A percentile compares a stretch with the other conserved stretches of the same genome.
Evolutionary conservation across 2,888 invertebrate genomes (phyloP).

Genomic region (Odontocolon sp.): DNA sequence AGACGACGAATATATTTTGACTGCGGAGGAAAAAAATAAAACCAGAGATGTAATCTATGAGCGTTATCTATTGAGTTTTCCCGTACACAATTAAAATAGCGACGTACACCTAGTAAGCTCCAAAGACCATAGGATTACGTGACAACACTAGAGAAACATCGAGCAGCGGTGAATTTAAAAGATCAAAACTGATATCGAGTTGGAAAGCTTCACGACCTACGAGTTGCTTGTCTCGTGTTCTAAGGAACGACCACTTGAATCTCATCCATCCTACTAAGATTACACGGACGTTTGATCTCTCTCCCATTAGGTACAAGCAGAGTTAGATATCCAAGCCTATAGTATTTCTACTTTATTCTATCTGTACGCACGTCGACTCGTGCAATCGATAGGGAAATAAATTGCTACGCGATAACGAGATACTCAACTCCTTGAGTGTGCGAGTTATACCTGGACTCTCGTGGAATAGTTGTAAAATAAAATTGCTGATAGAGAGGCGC

Average conservation of each 20-base stretch:
- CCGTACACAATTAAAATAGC: no score
- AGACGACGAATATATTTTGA: no score
- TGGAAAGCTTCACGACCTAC: conserved; percentile 8
- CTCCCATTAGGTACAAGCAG: neutral
- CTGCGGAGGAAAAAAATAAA: no score
- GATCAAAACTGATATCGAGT: no score
- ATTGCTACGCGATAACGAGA: conserved; percentile 36
- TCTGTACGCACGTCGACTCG: conserved; percentile 10
- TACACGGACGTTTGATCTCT: conserved; percentile 26
- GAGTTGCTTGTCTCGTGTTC: conserved; percentile 4
- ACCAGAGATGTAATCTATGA: no score
- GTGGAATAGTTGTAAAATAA: neutral
- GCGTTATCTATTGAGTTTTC: no score
- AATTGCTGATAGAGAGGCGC: neutral
- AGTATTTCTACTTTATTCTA: neutral
- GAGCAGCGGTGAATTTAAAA: no score
- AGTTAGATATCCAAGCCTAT: neutral
- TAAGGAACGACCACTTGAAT: conserved; percentile 19
- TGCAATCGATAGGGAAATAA: conserved; percentile 46
- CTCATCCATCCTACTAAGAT: conserved; percentile 30
- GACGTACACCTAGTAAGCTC: no score
- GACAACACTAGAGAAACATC: no score
- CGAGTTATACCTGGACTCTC: no score
- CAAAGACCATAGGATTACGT: no score
- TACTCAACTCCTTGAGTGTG: conserved; percentile 12